phyloP scores from a whole-genome alignment of 1,140 invertebrate species.

The Heliconius congener region DNA sequence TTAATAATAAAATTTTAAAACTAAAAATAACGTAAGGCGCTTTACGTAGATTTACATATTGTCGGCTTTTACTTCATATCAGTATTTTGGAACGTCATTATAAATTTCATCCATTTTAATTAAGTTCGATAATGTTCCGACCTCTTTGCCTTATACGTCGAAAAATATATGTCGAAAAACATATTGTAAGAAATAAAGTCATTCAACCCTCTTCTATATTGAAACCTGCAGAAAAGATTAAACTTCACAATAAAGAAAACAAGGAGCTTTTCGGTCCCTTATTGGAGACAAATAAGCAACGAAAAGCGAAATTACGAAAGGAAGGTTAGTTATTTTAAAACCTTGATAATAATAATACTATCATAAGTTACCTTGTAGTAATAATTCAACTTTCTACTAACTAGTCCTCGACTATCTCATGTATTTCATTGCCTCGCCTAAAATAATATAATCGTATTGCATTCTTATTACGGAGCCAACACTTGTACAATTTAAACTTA shows the following conservation, averaged over 20 bases:
- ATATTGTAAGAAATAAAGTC: constrained; percentile 66
- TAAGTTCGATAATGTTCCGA: constrained; percentile 36
- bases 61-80: background rate
- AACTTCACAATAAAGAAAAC: constrained; percentile 72
- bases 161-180: constrained; percentile 41
- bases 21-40: background rate
- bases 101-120: background rate
- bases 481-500: background rate
- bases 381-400: constrained; percentile 38
- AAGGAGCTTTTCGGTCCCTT: constrained; percentile 75
- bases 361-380: constrained; percentile 33
- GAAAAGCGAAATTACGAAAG: constrained; percentile 61
- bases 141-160: constrained; percentile 29
- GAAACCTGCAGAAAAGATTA: constrained; percentile 68
- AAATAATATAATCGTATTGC: background rate
- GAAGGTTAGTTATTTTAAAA: constrained; percentile 54
- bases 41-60: background rate
- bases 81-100: background rate
- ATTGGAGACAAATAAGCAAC: constrained; percentile 69
- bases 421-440: constrained; percentile 17
- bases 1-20: background rate
- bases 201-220: constrained; percentile 61
- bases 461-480: background rate
- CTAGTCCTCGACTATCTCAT: background rate
- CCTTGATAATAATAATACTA: constrained; percentile 11